Conservation (phyloP, 2,113 vertebrate species). For the Ramphastos sulfuratus region DNA sequence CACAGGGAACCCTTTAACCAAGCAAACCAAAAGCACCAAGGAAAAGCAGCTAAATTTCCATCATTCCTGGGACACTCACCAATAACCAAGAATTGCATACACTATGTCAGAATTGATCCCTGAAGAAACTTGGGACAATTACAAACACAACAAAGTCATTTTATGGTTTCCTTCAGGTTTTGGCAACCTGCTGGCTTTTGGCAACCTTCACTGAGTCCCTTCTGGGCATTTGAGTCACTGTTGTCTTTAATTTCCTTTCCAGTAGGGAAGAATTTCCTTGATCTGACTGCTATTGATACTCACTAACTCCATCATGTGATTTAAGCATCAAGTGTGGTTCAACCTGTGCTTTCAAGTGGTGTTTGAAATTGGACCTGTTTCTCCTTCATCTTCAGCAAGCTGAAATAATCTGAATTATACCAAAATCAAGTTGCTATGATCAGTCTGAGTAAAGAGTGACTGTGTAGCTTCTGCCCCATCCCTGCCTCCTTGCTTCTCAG, state of each 20-base stretch:
- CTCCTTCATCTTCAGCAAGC: conserved; percentile 13
- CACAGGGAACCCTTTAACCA: not conserved
- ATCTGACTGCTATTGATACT: conserved; percentile 9
- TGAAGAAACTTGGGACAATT: conserved; percentile 13
- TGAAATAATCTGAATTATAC: conserved; percentile 10
- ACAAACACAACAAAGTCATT: conserved; percentile 4
- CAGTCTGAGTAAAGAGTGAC: not conserved
- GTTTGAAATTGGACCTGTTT: not conserved
- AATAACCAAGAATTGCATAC: not conserved
- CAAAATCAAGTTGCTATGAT: conserved; percentile 10
- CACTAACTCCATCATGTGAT: not conserved
- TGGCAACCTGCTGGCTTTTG: conserved; percentile 52
- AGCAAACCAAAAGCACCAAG: conserved; percentile 3
- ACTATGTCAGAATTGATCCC: not conserved
- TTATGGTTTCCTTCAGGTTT: conserved; percentile 26
- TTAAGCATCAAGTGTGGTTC: conserved; percentile 13
- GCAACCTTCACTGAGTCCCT: conserved; percentile 30
- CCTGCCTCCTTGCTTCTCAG: conserved; percentile 8
- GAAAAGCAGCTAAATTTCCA: conserved; percentile 2
- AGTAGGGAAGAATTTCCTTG: conserved; percentile 46
- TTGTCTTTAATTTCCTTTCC: conserved; percentile 63
- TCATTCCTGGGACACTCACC: not conserved
- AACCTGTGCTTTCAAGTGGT: not conserved
- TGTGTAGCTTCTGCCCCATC: conserved; percentile 24
- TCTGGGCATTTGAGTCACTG: conserved; percentile 46